Evolutionary conservation across 2,113 vertebrate species (phyloP), one percentile per base, ranked within the genome.

Genomic region (Indri indri): DNA sequence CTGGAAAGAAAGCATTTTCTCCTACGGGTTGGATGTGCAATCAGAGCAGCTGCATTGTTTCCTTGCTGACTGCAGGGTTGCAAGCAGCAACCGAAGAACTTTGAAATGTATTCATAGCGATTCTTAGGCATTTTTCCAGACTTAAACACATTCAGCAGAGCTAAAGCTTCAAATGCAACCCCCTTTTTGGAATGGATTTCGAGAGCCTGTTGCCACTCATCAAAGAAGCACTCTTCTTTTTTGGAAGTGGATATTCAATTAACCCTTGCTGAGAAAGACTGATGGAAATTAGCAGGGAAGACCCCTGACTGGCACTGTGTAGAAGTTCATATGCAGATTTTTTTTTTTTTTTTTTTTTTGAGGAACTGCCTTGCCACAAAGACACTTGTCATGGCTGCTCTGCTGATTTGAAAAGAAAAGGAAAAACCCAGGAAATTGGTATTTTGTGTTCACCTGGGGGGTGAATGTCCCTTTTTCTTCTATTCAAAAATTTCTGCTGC

Each of bases 281-380:
- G 68, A 63, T 65, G 79, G 57, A 52, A 52, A 90, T 61, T 16
- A 83, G 70, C 82, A 91, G 93, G 54, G 68, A 52, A 89, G 66
- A 81, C 91, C 93, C 79, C 59, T 30, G 52, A 63, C 37, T 37
- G 86, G 57, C 71, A 52, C 90, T 96, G 68, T 88, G 80, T 52
- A 91, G 74, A 94, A 88, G 92, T 97, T 86, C 85, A 54, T 11
- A 79, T 54, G n/a, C 92, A 91, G 81, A 68, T 89, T 16, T 91
- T 96, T 91, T 84, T 1, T 89, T 57, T 7, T 61, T 63, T 89
- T 16, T 91, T 96, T 92, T 87, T 97, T 2, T 0, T 66, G 84
- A 97, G 90, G 76, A 66, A 93, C 42, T 96, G 76, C 90, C 90
- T 34, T 97, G 94, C 94, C 93, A 98, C 93, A 98, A 94, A 97